Evolutionary conservation across 2,113 vertebrate species (phyloP).

Genomic region (Mobula hypostoma): DNA sequence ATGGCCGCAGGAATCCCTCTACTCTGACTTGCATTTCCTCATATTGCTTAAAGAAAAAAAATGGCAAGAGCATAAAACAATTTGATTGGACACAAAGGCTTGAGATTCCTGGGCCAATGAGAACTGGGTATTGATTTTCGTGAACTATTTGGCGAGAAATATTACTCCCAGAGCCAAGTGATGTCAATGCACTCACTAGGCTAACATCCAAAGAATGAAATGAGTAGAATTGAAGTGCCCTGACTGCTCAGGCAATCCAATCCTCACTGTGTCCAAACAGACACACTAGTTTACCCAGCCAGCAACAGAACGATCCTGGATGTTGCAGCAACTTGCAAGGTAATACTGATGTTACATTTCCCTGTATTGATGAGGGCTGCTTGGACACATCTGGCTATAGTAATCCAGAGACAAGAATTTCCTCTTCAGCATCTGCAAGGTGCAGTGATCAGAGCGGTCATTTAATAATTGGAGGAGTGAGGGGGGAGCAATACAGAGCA

Average conservation of each 20-base stretch:
- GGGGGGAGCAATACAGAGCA: not conserved
- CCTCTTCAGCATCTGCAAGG: not conserved
- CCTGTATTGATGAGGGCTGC: not conserved
- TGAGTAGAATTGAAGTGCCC: not conserved
- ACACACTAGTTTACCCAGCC: not conserved
- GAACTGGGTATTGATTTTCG: not conserved
- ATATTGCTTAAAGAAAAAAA: not conserved
- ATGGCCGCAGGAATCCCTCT: not conserved
- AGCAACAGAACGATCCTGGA: not conserved
- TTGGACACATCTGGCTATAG: not conserved
- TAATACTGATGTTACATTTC: not conserved
- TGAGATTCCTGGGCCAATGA: not conserved
- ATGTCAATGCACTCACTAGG: not conserved
- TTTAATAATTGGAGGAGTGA: not conserved
- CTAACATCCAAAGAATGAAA: not conserved
- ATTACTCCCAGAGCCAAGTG: not conserved
- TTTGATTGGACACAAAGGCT: not conserved
- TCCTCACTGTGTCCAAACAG: not conserved
- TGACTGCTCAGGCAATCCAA: not conserved
- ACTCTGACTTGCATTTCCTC: not conserved
- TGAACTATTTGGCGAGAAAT: not conserved
- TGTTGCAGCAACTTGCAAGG: conserved; percentile 11
- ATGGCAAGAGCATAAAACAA: not conserved
- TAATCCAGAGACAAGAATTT: not conserved
- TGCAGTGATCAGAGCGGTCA: not conserved